Evolutionary conservation across 2,888 invertebrate species (phyloP), one percentile per base, ranked within the genome.

Genomic region (Balanococcus diminutus): DNA sequence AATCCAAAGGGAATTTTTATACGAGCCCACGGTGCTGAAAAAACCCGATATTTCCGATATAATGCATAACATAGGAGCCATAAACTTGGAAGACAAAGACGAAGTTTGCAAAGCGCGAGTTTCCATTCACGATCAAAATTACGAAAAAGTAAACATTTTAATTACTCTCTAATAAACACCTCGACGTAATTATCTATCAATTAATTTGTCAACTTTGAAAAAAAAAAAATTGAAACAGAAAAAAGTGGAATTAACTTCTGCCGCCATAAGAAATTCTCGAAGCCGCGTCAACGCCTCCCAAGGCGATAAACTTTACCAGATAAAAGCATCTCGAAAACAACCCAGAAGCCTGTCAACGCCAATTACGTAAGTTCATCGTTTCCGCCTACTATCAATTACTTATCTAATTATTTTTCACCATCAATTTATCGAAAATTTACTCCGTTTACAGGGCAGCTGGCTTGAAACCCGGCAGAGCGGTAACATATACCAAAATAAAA

Each of bases 311-410:
- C 56, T 83, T 28, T 61, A 19, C 22, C 83, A 83, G 9, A 83
- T 83, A 56, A 83, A 83, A 83, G 61, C 83, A 9, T 31, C 61
- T 83, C 61, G 83, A 32, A 83, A 83, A 51, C 83, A 51, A 19
- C n/a, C 83, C 19, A 51, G 83, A 36, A 83, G 83, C 61, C 31
- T 61, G 36, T 83, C 83, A 11, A 83, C 83, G 22, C 56, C 61
- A 6, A 19, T 83, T n/a, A 56, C 83, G 83, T 83, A 83, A 83
- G 82, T 67, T 32, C 16, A 22, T 22, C 19, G 82, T 32, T 19
- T 42, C 4, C 19, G 11, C 19, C 19, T 19, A 56, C 19, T 3
- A 22, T 9, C 19, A 22, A 22, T 22, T 3, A 56, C 19, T 56
- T 6, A n/a, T n/a, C n/a, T n/a, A n/a, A n/a, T n/a, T n/a, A n/a